phyloP scores from a whole-genome alignment of 2,888 invertebrate species.

The Campoletis raptor region DNA sequence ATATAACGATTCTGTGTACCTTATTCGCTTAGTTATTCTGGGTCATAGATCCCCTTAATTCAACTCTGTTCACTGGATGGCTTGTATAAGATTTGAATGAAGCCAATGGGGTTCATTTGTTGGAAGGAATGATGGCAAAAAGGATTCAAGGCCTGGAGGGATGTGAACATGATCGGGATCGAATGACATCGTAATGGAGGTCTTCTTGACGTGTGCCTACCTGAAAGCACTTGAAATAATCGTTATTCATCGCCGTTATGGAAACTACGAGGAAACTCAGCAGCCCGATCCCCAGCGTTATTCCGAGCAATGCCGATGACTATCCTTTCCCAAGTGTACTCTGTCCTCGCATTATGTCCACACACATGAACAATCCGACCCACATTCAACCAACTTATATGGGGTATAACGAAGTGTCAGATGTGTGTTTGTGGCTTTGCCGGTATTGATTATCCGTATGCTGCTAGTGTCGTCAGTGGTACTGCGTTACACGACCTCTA shows the following conservation, averaged over 20 bases:
- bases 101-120: constrained; percentile 10
- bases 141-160: constrained; percentile 8
- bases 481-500: constrained; percentile 2
- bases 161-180: neutral
- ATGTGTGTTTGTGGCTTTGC: constrained; percentile 9
- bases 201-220: constrained; percentile 30
- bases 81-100: constrained; percentile 26
- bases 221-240: constrained; percentile 42
- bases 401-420: constrained; percentile 7
- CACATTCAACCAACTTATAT: constrained; percentile 14
- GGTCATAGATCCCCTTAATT: constrained; percentile 14
- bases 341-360: constrained; percentile 11
- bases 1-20: neutral
- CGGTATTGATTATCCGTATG: neutral
- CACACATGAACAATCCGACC: constrained; percentile 7
- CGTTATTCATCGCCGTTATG: constrained; percentile 45
- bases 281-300: constrained; percentile 13
- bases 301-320: constrained; percentile 9
- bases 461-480: constrained; percentile 16
- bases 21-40: neutral
- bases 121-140: constrained; percentile 9
- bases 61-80: constrained; percentile 10
- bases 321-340: neutral
- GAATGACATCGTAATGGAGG: constrained; percentile 44
- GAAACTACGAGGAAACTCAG: constrained; percentile 28